Base-by-base conservation (phyloP, 2,113 vertebrate genomes). In the Steatornis caripensis region DNA sequence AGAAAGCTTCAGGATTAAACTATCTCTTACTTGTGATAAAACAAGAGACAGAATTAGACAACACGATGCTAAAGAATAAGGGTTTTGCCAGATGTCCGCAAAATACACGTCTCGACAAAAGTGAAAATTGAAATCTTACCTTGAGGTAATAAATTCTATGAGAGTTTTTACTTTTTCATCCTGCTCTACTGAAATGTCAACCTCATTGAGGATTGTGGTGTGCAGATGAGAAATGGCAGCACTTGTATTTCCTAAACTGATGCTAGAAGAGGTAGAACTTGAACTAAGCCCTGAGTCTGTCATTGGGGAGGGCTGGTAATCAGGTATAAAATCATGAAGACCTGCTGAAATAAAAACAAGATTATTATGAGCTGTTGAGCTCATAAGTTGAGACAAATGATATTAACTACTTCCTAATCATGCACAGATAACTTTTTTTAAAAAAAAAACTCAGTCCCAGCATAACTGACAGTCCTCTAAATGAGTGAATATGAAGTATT, bases 221-320 rank as follows among this genome's bases (percentile, higher is more conserved):
- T 99, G 98, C 62, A 99, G 98, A 79, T 99, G 99, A 72, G 99
- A 98, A 93, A 99, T 97, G 96, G 98, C 98, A 34, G 98, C 94
- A 39, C 98, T 98, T 93, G 97, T 98, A 89, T 98, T 98, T 84
- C 99, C 99, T 64, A 99, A 98, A 96, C 99, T 99, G 97, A 99
- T 99, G 95, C 99, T 99, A 97, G 99, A 99, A 88, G 99, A 99
- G 72, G 99, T 99, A 98, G 99, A 99, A 98, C 99, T 99, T 74
- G 99, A 99, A 98, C 99, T 99, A 93, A 99, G 99, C 97, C 99
- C 99, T 62, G 99, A 99, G 98, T 99, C 99, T 6, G 99, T 99
- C 99, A 99, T 99, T 22, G 99, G 99, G 82, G 99, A 99, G 53
- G 99, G 98, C 98, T 99, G 99, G 98, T 99, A 99, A 71, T 99